These are phyloP conservation scores for Lasioglossum oenotherae DNA, from an alignment of 2,888 invertebrate species.

Conservation along the genomic window DNA sequence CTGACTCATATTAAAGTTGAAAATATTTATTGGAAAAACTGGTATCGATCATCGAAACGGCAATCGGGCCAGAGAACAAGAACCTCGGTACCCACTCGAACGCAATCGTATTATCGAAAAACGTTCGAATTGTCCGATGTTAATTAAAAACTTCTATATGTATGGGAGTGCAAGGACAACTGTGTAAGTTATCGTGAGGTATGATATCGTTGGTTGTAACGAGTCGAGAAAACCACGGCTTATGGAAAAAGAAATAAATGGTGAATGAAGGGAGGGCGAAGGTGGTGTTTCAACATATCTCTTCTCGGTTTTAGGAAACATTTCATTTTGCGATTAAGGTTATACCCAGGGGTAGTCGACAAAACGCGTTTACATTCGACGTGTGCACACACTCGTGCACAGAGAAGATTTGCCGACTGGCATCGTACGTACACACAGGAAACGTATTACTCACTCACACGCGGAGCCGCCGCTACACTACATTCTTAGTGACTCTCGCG, in stretches of 20 bases:
- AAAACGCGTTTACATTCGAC: slow-evolving; percentile 57
- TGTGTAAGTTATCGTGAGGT: slow-evolving; percentile 10
- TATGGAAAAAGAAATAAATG: background rate
- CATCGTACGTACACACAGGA: slow-evolving; percentile 57
- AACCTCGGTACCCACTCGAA: background rate
- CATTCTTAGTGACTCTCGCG: slow-evolving; percentile 71
- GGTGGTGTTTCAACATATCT: slow-evolving; percentile 1
- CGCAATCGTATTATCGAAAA: slow-evolving; percentile 16
- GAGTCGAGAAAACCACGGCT: background rate
- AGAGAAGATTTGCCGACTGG: slow-evolving; percentile 52
- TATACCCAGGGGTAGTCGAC: slow-evolving; percentile 68
- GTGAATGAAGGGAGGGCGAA: background rate
- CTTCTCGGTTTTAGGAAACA: slow-evolving; percentile 3
- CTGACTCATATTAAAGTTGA: background rate
- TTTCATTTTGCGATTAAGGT: slow-evolving; percentile 65
- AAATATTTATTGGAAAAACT: slow-evolving; percentile 15
- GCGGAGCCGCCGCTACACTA: slow-evolving; percentile 61
- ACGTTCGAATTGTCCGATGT: slow-evolving; percentile 15
- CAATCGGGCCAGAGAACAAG: slow-evolving; percentile 28
- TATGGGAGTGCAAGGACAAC: slow-evolving; percentile 13
- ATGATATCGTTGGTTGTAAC: background rate
- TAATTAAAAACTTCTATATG: slow-evolving; percentile 15
- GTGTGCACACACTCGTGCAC: slow-evolving; percentile 51
- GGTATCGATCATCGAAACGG: slow-evolving; percentile 19
- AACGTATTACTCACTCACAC: slow-evolving; percentile 58